Base-by-base conservation (phyloP, 2,797 vertebrate species). In the Epinephelus awoara region DNA sequence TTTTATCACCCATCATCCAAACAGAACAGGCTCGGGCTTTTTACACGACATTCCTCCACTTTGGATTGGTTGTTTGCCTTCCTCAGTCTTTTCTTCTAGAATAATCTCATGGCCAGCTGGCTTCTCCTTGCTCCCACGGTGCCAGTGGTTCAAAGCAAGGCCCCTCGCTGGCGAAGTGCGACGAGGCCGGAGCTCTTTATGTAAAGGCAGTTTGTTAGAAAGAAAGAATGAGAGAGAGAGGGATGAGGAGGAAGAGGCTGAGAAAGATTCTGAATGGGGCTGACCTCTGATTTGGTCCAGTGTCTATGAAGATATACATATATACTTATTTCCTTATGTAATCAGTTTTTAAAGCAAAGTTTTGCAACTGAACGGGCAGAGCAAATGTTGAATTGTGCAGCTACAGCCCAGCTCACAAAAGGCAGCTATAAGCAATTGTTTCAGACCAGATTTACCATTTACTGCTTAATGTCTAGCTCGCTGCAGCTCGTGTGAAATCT, bases 111-210 rank as follows among this genome's bases (percentile, higher is more conserved):
- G 19, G 75, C 75, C 81, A 83, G 64, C 81, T 85, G 77, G 73
- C 84, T 61, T 38, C 64, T 73, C 21, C 54, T 72, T 34, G 65
- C 77, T 79, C 67, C 40, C 29, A 51, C 17, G 12, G 58, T 81
- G 73, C 78, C 87, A 82, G 56, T n/a, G 72, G 77, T 79, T 79
- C 73, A 64, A 67, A 79, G 75, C 34, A 5, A 66, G 68, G 73
- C 77, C 83, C 68, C 83, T 82, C 23, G 18, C 80, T 72, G 80
- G 25, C 61, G 0, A 68, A 74, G 54, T 47, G 52, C n/a, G 42
- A 71, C 4, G 47, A 59, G 64, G 63, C 55, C 57, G 0, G 15
- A 49, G 29, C 65, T 76, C 62, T 80, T 75, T 52, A 80, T 56
- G 56, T 47, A 67, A 75, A 72, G 47, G 23, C 6, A 10, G 49